These are phyloP conservation scores for Venusia cambrica DNA, from an alignment of 2,888 invertebrate genomes.

Conservation along the genomic window DNA sequence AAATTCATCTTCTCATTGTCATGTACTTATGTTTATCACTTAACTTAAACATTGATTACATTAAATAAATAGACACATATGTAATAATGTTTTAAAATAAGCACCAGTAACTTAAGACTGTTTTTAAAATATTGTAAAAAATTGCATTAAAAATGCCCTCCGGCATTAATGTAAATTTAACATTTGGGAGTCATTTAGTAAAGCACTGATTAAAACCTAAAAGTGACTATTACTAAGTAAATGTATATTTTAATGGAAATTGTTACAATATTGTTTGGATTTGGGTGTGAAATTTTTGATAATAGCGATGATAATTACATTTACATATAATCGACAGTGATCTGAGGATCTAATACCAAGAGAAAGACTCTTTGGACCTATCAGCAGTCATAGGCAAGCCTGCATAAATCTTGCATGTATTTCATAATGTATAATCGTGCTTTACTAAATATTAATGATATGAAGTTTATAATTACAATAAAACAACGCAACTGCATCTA, in stretches of 20 bases:
- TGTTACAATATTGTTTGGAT: too few relatives aligned
- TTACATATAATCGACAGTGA: too few relatives aligned
- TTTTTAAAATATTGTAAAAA: conserved; percentile 20
- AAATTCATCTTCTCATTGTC: conserved; percentile 31
- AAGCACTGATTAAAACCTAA: conserved; percentile 4
- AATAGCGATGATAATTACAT: too few relatives aligned
- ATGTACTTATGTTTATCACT: conserved; percentile 38
- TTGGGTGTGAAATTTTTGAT: too few relatives aligned
- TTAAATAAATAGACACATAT: conserved; percentile 41
- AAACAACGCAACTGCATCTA: conserved; percentile 21
- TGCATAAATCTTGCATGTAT: background rate
- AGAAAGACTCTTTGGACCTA: too few relatives aligned
- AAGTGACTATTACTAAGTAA: too few relatives aligned
- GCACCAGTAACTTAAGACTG: conserved; percentile 39
- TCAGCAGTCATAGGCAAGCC: too few relatives aligned
- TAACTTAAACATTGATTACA: conserved; percentile 31
- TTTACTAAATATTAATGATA: conserved; percentile 6
- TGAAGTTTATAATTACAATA: conserved; percentile 11
- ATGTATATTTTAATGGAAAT: too few relatives aligned
- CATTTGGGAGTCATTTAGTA: conserved; percentile 8
- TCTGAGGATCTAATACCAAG: too few relatives aligned
- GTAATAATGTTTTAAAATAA: conserved; percentile 35
- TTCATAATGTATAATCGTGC: conserved; percentile 4
- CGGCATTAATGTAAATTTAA: too few relatives aligned
- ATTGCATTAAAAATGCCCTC: conserved; percentile 18